phyloP scores from a whole-genome alignment of 1,140 invertebrate species.

The Drosophila tsacasi region DNA sequence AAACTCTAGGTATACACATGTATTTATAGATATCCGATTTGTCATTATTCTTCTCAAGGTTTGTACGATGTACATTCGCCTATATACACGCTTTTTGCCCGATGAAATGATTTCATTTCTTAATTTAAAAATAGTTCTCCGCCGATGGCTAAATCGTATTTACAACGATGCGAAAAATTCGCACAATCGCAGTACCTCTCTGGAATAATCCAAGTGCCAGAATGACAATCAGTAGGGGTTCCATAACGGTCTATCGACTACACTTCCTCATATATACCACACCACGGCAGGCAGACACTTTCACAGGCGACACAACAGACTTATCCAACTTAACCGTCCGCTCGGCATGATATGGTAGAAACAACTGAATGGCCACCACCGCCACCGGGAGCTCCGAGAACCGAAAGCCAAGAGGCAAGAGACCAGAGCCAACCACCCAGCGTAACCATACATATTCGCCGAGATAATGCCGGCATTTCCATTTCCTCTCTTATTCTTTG shows the following conservation, averaged over 20 bases:
- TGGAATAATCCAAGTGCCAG: slow-evolving; percentile 40
- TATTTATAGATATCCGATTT: slow-evolving; percentile 55
- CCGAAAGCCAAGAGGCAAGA: slow-evolving; percentile 39
- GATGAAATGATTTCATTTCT: slow-evolving; percentile 76
- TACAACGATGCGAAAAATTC: neutral
- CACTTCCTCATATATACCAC: slow-evolving; percentile 40
- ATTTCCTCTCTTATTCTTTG: slow-evolving; percentile 47
- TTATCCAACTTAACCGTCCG: slow-evolving; percentile 42
- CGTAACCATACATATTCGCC: slow-evolving; percentile 30
- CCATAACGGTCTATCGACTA: slow-evolving; percentile 53
- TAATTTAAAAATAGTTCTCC: slow-evolving; percentile 68
- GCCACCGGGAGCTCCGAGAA: slow-evolving; percentile 41
- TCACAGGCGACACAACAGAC: slow-evolving; percentile 37
- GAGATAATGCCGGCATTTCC: slow-evolving; percentile 61
- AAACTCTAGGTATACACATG: slow-evolving; percentile 24
- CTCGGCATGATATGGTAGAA: slow-evolving; percentile 68
- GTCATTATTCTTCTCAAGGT: slow-evolving; percentile 50
- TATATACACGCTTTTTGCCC: slow-evolving; percentile 43
- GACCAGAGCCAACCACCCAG: slow-evolving; percentile 62
- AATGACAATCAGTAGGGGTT: slow-evolving; percentile 44
- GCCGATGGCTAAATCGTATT: slow-evolving; percentile 24
- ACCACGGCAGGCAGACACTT: slow-evolving; percentile 38
- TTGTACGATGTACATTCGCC: slow-evolving; percentile 48
- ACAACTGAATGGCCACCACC: slow-evolving; percentile 60
- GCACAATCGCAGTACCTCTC: slow-evolving; percentile 27